phyloP scores from a whole-genome alignment of 2,797 vertebrate species.

The Sibirionetta formosa region DNA sequence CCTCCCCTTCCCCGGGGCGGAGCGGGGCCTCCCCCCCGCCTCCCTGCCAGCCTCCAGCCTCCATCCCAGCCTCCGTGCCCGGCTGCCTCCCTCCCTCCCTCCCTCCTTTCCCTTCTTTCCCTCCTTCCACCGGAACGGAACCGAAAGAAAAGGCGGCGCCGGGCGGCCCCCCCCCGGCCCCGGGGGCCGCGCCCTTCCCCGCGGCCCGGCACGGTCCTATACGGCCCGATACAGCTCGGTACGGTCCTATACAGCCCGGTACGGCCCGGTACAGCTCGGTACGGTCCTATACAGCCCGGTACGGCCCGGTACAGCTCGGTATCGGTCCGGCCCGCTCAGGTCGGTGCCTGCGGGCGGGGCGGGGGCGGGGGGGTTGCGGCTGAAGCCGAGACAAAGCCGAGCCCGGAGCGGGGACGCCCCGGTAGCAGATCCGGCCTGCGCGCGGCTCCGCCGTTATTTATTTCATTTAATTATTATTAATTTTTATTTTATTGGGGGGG shows the following conservation, averaged over 20 bases:
- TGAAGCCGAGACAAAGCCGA: constrained; percentile 50
- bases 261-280: neutral
- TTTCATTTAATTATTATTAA: too few relatives aligned
- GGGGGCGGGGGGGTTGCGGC: neutral
- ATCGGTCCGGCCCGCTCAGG: neutral
- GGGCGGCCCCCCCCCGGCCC: neutral
- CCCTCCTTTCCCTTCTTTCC: neutral
- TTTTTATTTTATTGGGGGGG: neutral
- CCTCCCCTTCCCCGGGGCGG: constrained; percentile 54
- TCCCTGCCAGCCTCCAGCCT: neutral
- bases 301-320: neutral
- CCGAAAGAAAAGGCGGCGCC: constrained; percentile 51
- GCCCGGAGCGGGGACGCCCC: neutral
- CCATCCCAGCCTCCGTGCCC: neutral
- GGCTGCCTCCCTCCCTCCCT: neutral
- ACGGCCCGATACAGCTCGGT: too few relatives aligned
- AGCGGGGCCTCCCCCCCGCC: constrained; percentile 39
- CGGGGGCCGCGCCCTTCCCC: neutral
- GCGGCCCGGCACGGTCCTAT: too few relatives aligned
- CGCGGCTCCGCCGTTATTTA: too few relatives aligned
- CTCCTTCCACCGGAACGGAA: constrained; percentile 23
- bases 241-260: neutral
- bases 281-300: neutral
- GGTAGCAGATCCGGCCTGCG: too few relatives aligned
- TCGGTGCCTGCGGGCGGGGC: constrained; percentile 3